phyloP scores from a whole-genome alignment of 2,888 invertebrate genomes.

The Nephrotoma flavescens region DNA sequence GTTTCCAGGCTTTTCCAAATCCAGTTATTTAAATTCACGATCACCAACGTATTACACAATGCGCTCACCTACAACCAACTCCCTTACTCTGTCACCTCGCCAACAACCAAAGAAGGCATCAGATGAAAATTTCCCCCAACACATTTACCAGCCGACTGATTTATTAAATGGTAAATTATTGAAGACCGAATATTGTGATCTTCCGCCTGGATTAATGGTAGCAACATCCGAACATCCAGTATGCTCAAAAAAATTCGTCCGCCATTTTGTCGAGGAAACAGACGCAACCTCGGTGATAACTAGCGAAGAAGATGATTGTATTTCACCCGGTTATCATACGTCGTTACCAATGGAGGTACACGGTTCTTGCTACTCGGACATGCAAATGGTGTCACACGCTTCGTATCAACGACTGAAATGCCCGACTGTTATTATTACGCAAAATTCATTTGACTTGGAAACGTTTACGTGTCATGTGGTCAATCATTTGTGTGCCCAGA shows the following conservation, averaged over 20 bases:
- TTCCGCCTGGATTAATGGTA: neutral
- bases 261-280: slow-evolving; percentile 31
- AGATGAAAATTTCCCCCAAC: neutral
- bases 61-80: neutral
- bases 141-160: neutral
- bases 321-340: slow-evolving; percentile 32
- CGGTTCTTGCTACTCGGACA: slow-evolving; percentile 32
- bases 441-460: slow-evolving; percentile 32
- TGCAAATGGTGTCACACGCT: slow-evolving; percentile 33
- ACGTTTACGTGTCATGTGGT: slow-evolving; percentile 31
- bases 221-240: slow-evolving; percentile 22
- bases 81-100: neutral
- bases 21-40: slow-evolving; percentile 6
- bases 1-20: slow-evolving; percentile 1
- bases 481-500: slow-evolving; percentile 30
- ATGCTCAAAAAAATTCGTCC: slow-evolving; percentile 28
- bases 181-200: neutral
- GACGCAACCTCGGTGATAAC: slow-evolving; percentile 33
- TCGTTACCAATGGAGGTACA: slow-evolving; percentile 32
- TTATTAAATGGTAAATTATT: neutral
- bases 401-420: slow-evolving; percentile 29
- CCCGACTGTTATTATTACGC: slow-evolving; percentile 28
- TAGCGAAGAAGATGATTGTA: slow-evolving; percentile 33
- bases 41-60: slow-evolving; percentile 7
- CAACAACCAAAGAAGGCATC: neutral